Base-by-base conservation (phyloP, 53 echinoderm and acorn worm species). In the Zoroaster sp. region DNA sequence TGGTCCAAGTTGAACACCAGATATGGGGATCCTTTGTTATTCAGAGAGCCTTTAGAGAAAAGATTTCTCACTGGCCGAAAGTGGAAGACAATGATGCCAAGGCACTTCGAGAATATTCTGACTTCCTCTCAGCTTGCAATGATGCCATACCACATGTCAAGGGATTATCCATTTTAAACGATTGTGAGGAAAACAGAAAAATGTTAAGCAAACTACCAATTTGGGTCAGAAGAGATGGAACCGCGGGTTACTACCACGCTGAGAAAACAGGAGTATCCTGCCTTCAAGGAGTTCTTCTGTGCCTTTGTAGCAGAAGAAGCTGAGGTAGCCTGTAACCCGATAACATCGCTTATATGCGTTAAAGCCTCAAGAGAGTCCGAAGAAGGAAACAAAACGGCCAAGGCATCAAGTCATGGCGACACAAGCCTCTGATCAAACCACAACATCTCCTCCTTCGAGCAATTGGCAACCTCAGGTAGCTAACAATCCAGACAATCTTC, bases 111-210 rank as follows among this genome's bases (percentile, higher is more conserved):
- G 78, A 77, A 33, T 91, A 80, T 69, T 73, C 94, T 32, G 93
- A 90, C 35, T 90, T 80, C 69, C 87, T 93, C 18, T 39, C 23
- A 10, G 45, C 74, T 36, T 94, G 94, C 51, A 40, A 55, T n/a
- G 94, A 94, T 49, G 92, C 91, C 31, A 94, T 91, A 72, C 89
- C 94, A 4, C 83, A 89, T 33, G 81, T 94, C 17, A 42, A 55
- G 36, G n/a, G 88, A 89, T 79, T 94, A 3, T 12, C 43, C 28
- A 80, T 94, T 5, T 53, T 91, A 14, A 85, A 94, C 21, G 91
- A 91, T 71, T 94, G 91, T 72, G 47, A 75, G n/a, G 94, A 94
- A 43, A 94, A 94, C 66, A 73, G 86, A 55, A 88, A 74, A 35
- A 76, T 94, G 15, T 38, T 72, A 0, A 69, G 1, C 4, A 94